These are phyloP conservation scores for Probosciger aterrimus DNA, from an alignment of 2,113 vertebrate species.

Conservation along the genomic window DNA sequence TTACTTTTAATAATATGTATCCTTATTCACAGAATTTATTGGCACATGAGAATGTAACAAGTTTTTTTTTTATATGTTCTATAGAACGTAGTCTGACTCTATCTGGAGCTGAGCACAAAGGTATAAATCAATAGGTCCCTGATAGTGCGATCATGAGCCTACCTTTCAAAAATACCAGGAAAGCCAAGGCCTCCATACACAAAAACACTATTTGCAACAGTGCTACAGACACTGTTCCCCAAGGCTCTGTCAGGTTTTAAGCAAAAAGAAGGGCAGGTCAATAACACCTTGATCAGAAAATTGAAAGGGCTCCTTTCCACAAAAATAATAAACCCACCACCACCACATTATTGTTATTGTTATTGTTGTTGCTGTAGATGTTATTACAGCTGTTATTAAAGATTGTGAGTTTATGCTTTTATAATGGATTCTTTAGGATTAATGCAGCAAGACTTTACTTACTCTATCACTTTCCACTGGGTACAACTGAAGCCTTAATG, in stretches of 20 bases:
- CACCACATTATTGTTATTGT: neutral
- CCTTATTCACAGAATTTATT: slow-evolving; percentile 17
- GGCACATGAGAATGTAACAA: neutral
- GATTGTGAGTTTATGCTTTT: neutral
- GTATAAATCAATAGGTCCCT: slow-evolving; percentile 64
- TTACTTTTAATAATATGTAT: neutral
- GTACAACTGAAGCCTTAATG: neutral
- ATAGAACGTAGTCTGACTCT: slow-evolving; percentile 24
- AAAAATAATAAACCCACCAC: neutral
- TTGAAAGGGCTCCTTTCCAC: slow-evolving; percentile 7
- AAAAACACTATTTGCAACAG: slow-evolving; percentile 36
- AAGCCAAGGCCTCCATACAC: neutral
- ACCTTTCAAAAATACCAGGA: slow-evolving; percentile 53
- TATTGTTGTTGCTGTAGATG: neutral
- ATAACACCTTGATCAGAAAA: slow-evolving; percentile 51
- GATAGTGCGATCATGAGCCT: slow-evolving; percentile 35
- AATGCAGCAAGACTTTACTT: neutral
- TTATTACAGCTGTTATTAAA: neutral
- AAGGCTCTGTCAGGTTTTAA: slow-evolving; percentile 49
- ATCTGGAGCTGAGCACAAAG: slow-evolving; percentile 28
- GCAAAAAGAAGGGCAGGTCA: slow-evolving; percentile 53
- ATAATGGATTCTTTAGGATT: neutral
- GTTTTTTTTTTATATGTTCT: neutral
- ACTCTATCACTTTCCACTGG: neutral
- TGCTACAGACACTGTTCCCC: slow-evolving; percentile 28